A percentile compares a stretch with the other conserved stretches of the same genome.
Evolutionary conservation across 2,888 invertebrate species (phyloP).

Genomic region (Balanococcus diminutus): DNA sequence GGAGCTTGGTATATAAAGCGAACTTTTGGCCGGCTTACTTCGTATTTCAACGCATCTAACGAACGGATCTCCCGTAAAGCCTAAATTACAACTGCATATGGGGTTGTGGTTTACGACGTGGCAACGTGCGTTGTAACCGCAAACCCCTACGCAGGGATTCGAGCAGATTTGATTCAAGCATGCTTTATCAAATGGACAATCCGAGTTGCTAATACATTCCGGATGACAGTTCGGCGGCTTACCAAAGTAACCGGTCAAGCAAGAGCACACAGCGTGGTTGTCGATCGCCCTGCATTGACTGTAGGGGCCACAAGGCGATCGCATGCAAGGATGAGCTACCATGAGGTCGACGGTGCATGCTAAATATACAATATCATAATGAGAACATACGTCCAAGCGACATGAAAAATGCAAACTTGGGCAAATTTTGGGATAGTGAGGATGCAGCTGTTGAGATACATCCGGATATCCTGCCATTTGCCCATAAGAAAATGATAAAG

Average conservation of each 20-base stretch:
- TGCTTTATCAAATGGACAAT: slow-evolving; percentile 74
- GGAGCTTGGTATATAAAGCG: not conserved
- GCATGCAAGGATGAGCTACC: slow-evolving; percentile 58
- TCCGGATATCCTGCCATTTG: not conserved
- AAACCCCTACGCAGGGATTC: slow-evolving; percentile 77
- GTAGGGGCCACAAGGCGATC: slow-evolving; percentile 75
- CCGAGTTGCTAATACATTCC: slow-evolving; percentile 78
- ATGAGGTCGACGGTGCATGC: slow-evolving; percentile 56
- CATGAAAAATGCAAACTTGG: not conserved
- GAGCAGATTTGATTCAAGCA: slow-evolving; percentile 78
- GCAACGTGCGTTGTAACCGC: slow-evolving; percentile 75
- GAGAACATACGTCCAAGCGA: not conserved
- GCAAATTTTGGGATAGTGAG: too few relatives aligned
- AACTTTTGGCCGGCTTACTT: slow-evolving; percentile 58
- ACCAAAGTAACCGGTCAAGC: slow-evolving; percentile 72
- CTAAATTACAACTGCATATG: slow-evolving; percentile 73
- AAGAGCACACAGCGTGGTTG: slow-evolving; percentile 76
- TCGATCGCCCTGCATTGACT: slow-evolving; percentile 71
- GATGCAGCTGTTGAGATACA: not conserved
- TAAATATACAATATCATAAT: slow-evolving; percentile 23
- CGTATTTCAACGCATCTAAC: slow-evolving; percentile 66
- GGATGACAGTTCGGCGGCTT: slow-evolving; percentile 77
- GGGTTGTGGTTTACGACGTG: slow-evolving; percentile 78
- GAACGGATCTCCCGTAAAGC: slow-evolving; percentile 78
- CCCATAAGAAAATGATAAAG: not conserved